These are phyloP conservation scores for Trematomus bernacchii DNA, from an alignment of 2,797 vertebrate genomes.

Conservation along the genomic window DNA sequence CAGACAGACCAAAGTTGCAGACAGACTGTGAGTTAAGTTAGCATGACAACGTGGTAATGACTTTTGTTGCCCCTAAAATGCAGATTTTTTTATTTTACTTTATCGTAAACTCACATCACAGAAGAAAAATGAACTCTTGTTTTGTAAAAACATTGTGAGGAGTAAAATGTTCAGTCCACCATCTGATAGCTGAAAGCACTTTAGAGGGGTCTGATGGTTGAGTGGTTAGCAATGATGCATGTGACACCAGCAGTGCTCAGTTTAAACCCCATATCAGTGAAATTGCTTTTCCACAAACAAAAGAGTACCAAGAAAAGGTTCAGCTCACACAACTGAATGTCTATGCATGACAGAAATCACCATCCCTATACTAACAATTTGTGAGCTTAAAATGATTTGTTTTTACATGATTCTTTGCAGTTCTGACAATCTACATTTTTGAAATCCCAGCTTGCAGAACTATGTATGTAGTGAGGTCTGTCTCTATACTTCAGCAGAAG, in stretches of 20 bases:
- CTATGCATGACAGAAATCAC: constrained; percentile 37
- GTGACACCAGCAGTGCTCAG: constrained; percentile 66
- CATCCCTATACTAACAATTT: constrained; percentile 51
- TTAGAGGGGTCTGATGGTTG: constrained; percentile 60
- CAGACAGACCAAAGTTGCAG: constrained; percentile 61
- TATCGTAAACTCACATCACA: too few relatives aligned
- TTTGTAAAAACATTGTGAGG: constrained; percentile 33
- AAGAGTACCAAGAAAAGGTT: constrained; percentile 46
- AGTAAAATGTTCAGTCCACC: constrained; percentile 52
- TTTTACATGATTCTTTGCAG: constrained; percentile 21
- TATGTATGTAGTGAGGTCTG: constrained; percentile 28
- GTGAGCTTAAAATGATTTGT: constrained; percentile 42
- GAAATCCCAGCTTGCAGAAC: constrained; percentile 33
- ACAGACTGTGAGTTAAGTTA: constrained; percentile 53
- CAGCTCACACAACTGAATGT: constrained; percentile 41
- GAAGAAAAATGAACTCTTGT: constrained; percentile 24
- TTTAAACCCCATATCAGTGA: constrained; percentile 65
- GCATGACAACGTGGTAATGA: constrained; percentile 69
- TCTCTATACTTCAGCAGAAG: constrained; percentile 22
- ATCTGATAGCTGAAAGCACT: constrained; percentile 67
- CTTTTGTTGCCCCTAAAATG: constrained; percentile 43
- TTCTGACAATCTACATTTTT: constrained; percentile 37
- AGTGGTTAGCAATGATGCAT: constrained; percentile 73
- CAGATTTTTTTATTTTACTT: too few relatives aligned
- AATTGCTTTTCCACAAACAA: constrained; percentile 66